Base-by-base conservation (phyloP, 2,888 invertebrate genomes). In the Eumacrocentrus americanus region DNA sequence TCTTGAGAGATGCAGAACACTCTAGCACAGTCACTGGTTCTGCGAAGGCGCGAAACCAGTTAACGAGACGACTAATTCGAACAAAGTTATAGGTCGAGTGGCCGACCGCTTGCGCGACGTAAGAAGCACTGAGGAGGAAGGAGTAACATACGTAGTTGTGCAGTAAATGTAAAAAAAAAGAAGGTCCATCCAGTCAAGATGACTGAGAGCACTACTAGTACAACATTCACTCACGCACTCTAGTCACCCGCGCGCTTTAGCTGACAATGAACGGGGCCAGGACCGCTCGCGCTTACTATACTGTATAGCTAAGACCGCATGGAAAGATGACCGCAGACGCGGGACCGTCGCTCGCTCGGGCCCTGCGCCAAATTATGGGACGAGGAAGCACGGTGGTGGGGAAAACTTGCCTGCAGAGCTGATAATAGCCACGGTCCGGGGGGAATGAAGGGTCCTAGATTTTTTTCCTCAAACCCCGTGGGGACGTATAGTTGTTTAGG, bases 61-160 rank as follows among this genome's bases (percentile, higher is more conserved):
- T 74, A 75, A 74, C 73, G 71, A 76, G 74, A 71, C 75, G 77
- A 76, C 78, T 78, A 77, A 78, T 78, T 78, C 75, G 72, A 74
- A 70, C 69, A 51, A 60, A 56, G 70, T 69, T 73, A 69, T 70
- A 69, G 68, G 68, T 68, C 67, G 65, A 47, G 52, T 60, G 67
- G 62, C 47, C 61, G 22, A 40, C 18, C 38, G 54, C 57, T 29
- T 29, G 46, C 50, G 60, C 38, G 54, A 48, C 25, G 48, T 48
- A 25, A 48, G 34, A 48, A n/a, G n/a, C n/a, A n/a, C n/a, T n/a
- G n/a, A n/a, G n/a, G n/a, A n/a, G n/a, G n/a, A n/a, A n/a, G n/a
- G n/a, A n/a, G n/a, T n/a, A n/a, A n/a, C n/a, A n/a, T n/a, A n/a
- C n/a, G n/a, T n/a, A n/a, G n/a, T n/a, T n/a, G n/a, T n/a, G n/a